Evolutionary conservation across 2,888 invertebrate species (phyloP), one percentile per base, ranked within the genome.

Genomic region (Spodoptera exigua): DNA sequence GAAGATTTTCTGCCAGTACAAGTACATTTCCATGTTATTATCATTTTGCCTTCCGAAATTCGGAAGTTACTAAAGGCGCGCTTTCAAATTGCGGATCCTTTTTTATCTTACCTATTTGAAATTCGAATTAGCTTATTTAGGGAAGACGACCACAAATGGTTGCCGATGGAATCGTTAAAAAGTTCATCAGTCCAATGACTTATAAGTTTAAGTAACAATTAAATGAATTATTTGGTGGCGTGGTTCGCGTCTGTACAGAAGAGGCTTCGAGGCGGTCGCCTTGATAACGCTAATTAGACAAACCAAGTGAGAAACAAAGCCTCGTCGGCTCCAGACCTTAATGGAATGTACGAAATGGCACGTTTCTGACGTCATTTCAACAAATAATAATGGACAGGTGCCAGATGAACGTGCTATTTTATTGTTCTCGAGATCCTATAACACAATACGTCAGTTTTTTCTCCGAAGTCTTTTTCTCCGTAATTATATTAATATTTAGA

Each of bases 251-350:
- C 64, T 60, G 60, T 64, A 79, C 77, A 78, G 74, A 80, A 71
- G 70, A 69, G 65, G 43, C 67, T 61, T 61, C 60, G 61, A 63
- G 70, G 68, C 67, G 74, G 70, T 70, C 67, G 74, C 69, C 77
- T 80, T 83, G 82, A 87, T 86, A 85, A 82, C 76, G 81, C 82
- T 88, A 87, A 90, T 89, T 89, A 87, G 81, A 83, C 76, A 74
- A 79, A 79, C 81, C 71, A 80, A 78, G 78, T 74, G 59, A 72
- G 69, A 84, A 84, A 85, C 86, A 88, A 84, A 83, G 82, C 74
- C 70, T 59, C 64, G 51, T 59, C 54, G 60, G 59, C 72, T 62
- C 66, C 56, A 61, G 52, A 46, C 62, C 61, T 60, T 78, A 82
- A 85, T 80, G 76, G 80, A 79, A 79, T 79, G 77, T 74, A 63